A percentile compares a stretch with the other conserved stretches of the same genome.
Conservation (phyloP, 2,113 vertebrate species). For the Tetrax tetrax region DNA sequence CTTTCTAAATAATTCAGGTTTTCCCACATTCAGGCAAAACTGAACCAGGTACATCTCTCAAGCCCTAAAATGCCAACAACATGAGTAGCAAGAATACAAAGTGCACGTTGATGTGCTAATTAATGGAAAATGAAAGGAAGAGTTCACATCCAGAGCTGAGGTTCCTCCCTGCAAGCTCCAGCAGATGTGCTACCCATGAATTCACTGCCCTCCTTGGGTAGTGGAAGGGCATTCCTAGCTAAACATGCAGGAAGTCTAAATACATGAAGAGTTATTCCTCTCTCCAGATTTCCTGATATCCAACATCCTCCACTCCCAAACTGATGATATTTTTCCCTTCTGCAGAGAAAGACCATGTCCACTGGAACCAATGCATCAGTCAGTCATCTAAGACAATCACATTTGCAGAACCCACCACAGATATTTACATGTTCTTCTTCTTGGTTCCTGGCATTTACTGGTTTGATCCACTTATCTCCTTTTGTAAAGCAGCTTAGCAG, state of each 20-base stretch:
- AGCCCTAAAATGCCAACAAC: not conserved
- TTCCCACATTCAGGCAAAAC: not conserved
- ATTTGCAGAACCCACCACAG: conserved; percentile 5
- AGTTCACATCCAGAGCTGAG: not conserved
- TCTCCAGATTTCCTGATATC: not conserved
- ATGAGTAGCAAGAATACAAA: not conserved
- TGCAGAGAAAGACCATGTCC: not conserved
- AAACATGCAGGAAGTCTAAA: not conserved
- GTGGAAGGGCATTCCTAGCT: not conserved
- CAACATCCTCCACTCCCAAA: not conserved
- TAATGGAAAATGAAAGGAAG: not conserved
- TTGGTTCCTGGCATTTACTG: not conserved
- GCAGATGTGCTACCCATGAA: not conserved
- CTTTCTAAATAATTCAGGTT: not conserved
- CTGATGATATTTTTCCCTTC: not conserved
- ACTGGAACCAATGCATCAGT: not conserved
- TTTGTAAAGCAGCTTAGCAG: not conserved
- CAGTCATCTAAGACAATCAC: not conserved
- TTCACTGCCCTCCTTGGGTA: not conserved
- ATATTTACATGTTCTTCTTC: not conserved
- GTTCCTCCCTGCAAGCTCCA: not conserved
- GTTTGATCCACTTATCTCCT: not conserved
- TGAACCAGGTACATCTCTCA: not conserved
- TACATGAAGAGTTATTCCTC: not conserved
- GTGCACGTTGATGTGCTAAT: not conserved